Conservation (phyloP, 2,797 vertebrate genomes). For the Hydrocynus forskahlii region DNA sequence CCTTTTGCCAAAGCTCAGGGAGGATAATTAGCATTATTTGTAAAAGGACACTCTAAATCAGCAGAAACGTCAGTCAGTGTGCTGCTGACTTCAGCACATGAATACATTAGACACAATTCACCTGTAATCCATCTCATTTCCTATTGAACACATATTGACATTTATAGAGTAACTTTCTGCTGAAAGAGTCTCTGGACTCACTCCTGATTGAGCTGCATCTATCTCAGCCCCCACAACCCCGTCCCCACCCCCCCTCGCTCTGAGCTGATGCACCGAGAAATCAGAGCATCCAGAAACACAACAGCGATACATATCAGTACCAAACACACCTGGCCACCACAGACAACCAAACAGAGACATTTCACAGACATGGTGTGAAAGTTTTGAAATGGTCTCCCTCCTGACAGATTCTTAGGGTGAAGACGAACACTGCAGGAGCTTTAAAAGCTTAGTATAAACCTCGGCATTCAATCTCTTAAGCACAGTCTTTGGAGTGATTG, state of each 20-base stretch:
- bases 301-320: slow-evolving; percentile 33
- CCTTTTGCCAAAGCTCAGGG: slow-evolving; percentile 38
- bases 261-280: slow-evolving; percentile 15
- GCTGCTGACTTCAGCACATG: slow-evolving; percentile 54
- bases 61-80: slow-evolving; percentile 45
- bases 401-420: slow-evolving; percentile 1
- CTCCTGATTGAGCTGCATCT: slow-evolving; percentile 40
- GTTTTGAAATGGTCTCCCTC: background rate
- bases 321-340: slow-evolving; percentile 23
- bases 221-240: background rate
- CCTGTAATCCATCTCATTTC: slow-evolving; percentile 54
- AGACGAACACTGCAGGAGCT: slow-evolving; percentile 18
- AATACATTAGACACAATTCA: slow-evolving; percentile 62
- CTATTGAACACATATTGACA: slow-evolving; percentile 63
- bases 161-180: slow-evolving; percentile 58
- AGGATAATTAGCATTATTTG: slow-evolving; percentile 60
- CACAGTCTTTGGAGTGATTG: background rate
- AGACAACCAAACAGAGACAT: slow-evolving; percentile 11
- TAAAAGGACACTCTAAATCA: slow-evolving; percentile 57
- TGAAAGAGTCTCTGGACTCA: slow-evolving; percentile 43
- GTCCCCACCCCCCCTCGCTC: background rate
- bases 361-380: slow-evolving; percentile 21
- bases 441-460: slow-evolving; percentile 8
- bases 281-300: slow-evolving; percentile 21
- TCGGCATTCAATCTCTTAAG: slow-evolving; percentile 1